Evolutionary conservation across 2,113 vertebrate genomes (phyloP), one percentile per base, ranked within the genome.

Genomic region (Todiramphus saurophagus): DNA sequence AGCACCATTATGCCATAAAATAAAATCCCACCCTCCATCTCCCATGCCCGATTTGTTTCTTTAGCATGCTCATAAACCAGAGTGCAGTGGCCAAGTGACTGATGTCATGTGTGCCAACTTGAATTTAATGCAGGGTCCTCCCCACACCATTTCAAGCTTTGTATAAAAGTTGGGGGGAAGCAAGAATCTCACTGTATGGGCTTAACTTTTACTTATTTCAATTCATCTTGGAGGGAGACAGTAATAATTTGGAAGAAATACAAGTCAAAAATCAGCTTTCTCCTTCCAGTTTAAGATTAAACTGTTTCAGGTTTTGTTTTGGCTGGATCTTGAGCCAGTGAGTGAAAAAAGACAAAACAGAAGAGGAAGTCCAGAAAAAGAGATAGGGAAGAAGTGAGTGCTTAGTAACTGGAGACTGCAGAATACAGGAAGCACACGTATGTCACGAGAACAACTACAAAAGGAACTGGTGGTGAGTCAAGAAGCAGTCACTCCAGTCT

Each of bases 131-230:
- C 31, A 44, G 25, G 33, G 39, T 79, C 56, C 76, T 89, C 84
- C 60, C 72, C 0, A 0, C 93, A 69, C 33, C 44, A 43, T 84
- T 94, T 95, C 43, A 94, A 82, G 64, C 73, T 89, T 94, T 67
- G 77, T 78, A 91, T 91, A 78, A 87, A 94, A 93, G 78, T 63
- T 84, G 37, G 76, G 59, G 66, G 85, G 84, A 87, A 92, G 73
- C 2, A 2, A 79, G 53, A 84, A 62, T 78, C 58, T 95, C 28
- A n/a, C 37, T 80, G 75, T 72, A 92, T 72, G 28, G 53, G 30
- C 58, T 87, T 81, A 64, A 73, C 50, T 83, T 94, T 51, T 64
- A 85, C 41, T 28, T 81, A 19, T 13, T 91, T 87, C 58, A 83
- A 4, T 89, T 67, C 27, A 67, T 91, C 80, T 64, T 78, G 41